These are phyloP conservation scores for Darevskia nairensis DNA, from an alignment of 2,797 vertebrate genomes.

Conservation along the genomic window DNA sequence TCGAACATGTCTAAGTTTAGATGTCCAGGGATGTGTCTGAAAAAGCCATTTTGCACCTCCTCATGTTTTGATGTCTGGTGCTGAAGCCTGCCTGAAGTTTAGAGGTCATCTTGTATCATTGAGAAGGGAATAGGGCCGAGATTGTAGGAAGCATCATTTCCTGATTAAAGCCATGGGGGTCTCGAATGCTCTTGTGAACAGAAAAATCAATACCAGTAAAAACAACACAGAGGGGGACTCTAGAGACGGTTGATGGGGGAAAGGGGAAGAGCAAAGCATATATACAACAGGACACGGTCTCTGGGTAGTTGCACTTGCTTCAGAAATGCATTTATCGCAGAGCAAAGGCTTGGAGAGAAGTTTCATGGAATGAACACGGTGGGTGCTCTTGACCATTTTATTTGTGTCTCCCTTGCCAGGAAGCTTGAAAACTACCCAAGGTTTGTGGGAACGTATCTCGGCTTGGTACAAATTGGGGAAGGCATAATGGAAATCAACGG, in stretches of 20 bases:
- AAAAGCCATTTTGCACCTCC: not conserved
- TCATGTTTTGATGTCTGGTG: not conserved
- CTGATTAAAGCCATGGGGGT: not conserved
- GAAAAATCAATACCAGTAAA: conserved; percentile 10
- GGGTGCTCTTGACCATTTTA: not conserved
- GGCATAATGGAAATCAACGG: not conserved
- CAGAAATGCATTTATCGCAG: not conserved
- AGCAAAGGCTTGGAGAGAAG: not conserved
- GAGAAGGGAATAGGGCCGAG: not conserved
- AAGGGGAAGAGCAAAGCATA: not conserved
- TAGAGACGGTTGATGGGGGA: not conserved
- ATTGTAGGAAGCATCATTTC: not conserved
- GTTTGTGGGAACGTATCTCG: not conserved
- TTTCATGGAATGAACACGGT: not conserved
- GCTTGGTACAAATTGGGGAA: not conserved
- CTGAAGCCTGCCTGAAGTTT: not conserved
- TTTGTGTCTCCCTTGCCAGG: too few relatives aligned
- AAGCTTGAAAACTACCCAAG: not conserved
- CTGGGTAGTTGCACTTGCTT: not conserved
- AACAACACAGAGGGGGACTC: not conserved
- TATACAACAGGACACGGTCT: too few relatives aligned
- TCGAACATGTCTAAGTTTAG: not conserved
- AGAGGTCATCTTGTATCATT: not conserved
- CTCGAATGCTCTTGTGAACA: not conserved
- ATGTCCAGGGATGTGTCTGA: not conserved